phyloP scores from a whole-genome alignment of 2,113 vertebrate species.

The Leuciscus idus region DNA sequence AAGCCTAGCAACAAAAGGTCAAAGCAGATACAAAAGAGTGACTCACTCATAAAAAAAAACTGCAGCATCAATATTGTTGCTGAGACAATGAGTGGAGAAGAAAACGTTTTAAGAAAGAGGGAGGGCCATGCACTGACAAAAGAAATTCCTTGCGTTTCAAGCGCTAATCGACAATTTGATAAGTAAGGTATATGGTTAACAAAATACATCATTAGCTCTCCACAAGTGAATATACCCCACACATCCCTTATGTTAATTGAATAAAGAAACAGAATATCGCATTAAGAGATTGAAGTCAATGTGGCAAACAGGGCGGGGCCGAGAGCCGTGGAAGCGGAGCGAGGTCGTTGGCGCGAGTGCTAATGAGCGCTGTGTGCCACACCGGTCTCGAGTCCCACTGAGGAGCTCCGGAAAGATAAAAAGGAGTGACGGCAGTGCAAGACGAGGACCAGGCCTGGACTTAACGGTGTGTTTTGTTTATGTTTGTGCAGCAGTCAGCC shows the following conservation, averaged over 20 bases:
- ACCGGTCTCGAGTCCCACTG: too few species aligned
- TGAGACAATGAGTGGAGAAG: conserved; percentile 30
- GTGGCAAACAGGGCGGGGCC: too few species aligned
- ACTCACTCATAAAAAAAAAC: conserved; percentile 56
- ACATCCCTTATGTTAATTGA: not conserved
- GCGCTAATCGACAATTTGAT: not conserved
- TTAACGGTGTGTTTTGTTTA: too few species aligned
- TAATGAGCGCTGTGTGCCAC: too few species aligned
- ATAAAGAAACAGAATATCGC: not conserved
- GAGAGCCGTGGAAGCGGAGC: too few species aligned
- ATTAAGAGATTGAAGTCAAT: not conserved
- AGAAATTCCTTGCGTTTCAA: conserved; percentile 8
- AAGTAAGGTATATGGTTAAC: not conserved
- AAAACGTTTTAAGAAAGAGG: conserved; percentile 10
- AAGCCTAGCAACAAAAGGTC: conserved; percentile 62
- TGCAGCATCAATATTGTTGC: conserved; percentile 49
- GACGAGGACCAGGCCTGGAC: too few species aligned
- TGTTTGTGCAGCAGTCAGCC: too few species aligned
- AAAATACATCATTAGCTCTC: not conserved
- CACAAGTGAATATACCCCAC: not conserved
- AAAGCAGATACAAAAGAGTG: conserved; percentile 54
- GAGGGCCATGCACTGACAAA: not conserved
- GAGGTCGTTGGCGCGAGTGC: too few species aligned
- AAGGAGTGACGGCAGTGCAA: too few species aligned
- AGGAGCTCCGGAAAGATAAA: too few species aligned